Conservation (phyloP, 2,888 invertebrate species). For the Mimachlamys varia region DNA sequence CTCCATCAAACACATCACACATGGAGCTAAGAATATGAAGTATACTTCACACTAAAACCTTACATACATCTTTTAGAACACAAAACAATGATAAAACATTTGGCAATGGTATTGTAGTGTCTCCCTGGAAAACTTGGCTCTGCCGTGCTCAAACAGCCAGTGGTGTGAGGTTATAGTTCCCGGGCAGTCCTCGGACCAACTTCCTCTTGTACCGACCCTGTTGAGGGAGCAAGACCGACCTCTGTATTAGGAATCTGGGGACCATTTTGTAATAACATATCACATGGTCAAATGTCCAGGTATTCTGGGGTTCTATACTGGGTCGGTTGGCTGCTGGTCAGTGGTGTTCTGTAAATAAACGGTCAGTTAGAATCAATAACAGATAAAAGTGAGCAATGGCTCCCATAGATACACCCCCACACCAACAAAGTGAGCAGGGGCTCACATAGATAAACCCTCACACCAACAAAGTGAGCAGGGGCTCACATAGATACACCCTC, state of each 20-base stretch:
- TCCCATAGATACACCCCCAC: too few relatives aligned
- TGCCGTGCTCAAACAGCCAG: background rate
- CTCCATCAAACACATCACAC: background rate
- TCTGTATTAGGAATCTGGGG: too few relatives aligned
- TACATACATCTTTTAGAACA: background rate
- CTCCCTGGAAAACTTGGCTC: background rate
- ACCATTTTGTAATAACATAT: too few relatives aligned
- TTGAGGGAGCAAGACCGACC: too few relatives aligned
- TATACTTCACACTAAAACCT: background rate
- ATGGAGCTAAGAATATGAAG: background rate
- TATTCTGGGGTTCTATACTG: background rate
- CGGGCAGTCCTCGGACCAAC: background rate
- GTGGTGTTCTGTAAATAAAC: background rate
- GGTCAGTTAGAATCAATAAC: too few relatives aligned
- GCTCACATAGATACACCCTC: too few relatives aligned
- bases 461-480: too few relatives aligned
- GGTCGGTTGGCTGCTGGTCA: background rate
- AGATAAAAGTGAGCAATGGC: too few relatives aligned
- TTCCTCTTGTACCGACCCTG: too few relatives aligned
- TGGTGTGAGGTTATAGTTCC: background rate
- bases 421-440: too few relatives aligned
- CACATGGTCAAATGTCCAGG: too few relatives aligned
- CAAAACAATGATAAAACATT: background rate
- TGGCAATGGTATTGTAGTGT: constrained; percentile 17
- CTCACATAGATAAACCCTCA: too few relatives aligned